Evolutionary conservation across 2,888 invertebrate species (phyloP).

Genomic region (Meganola albula): DNA sequence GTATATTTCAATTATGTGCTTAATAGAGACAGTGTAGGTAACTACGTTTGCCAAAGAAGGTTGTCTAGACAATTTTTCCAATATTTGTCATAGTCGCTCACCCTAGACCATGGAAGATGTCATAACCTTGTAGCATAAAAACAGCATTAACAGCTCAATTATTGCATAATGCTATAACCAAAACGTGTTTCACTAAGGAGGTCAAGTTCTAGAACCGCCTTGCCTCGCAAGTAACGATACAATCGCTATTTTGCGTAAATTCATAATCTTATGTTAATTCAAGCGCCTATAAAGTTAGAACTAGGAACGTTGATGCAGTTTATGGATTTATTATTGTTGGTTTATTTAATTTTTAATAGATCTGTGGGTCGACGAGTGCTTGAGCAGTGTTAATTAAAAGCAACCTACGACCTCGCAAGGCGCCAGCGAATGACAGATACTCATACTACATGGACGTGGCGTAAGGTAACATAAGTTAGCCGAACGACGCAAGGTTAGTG

Average conservation of each 20-base stretch:
- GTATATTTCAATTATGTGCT: too few relatives aligned
- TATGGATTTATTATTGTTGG: too few relatives aligned
- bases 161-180: slow-evolving; percentile 53
- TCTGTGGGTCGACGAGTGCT: too few relatives aligned
- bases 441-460: too few relatives aligned
- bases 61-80: slow-evolving; percentile 6
- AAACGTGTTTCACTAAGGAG: slow-evolving; percentile 57
- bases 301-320: too few relatives aligned
- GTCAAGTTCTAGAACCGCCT: slow-evolving; percentile 60
- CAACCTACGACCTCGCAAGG: slow-evolving; percentile 43
- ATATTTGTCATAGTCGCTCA: slow-evolving; percentile 22
- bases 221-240: slow-evolving; percentile 37
- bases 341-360: too few relatives aligned
- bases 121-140: slow-evolving; percentile 39
- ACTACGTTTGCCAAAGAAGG: slow-evolving; percentile 5
- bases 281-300: too few relatives aligned
- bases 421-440: slow-evolving; percentile 45
- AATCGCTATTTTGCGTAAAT: slow-evolving; percentile 33
- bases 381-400: too few relatives aligned
- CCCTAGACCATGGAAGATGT: slow-evolving; percentile 40
- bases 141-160: slow-evolving; percentile 38
- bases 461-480: slow-evolving; percentile 43
- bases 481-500: slow-evolving; percentile 53
- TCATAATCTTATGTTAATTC: slow-evolving; percentile 37
- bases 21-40: too few relatives aligned